Evolutionary conservation across 2,113 vertebrate species (phyloP).

Genomic region (Indicator indicator): DNA sequence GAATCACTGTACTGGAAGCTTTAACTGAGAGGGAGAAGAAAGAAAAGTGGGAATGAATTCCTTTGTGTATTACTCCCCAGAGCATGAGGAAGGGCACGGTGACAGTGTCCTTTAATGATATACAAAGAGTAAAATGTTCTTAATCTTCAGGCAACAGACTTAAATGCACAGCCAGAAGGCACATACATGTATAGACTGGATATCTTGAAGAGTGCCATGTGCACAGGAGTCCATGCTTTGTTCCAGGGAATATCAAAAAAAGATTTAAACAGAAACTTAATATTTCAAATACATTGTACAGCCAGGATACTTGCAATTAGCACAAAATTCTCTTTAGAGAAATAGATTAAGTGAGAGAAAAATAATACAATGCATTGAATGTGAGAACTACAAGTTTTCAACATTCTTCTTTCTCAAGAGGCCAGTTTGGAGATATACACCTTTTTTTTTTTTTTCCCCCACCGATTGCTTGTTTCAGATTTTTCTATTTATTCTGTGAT

Average conservation of each 20-base stretch:
- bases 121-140: background rate
- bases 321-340: background rate
- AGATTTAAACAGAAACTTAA: background rate
- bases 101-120: background rate
- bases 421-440: background rate
- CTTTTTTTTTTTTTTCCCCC: background rate
- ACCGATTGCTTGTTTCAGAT: background rate
- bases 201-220: background rate
- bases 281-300: background rate
- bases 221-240: background rate
- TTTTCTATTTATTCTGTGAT: background rate
- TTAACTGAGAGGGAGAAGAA: background rate
- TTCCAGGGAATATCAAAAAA: background rate
- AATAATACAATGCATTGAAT: background rate
- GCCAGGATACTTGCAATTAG: background rate
- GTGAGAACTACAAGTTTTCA: background rate
- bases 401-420: background rate
- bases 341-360: background rate
- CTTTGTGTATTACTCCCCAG: background rate
- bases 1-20: background rate
- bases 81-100: background rate
- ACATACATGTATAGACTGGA: background rate
- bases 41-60: background rate
- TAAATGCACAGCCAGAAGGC: background rate
- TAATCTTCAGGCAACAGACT: background rate